Evolutionary conservation across 2,797 vertebrate species (phyloP).

Genomic region (Sebastes matsubarae): DNA sequence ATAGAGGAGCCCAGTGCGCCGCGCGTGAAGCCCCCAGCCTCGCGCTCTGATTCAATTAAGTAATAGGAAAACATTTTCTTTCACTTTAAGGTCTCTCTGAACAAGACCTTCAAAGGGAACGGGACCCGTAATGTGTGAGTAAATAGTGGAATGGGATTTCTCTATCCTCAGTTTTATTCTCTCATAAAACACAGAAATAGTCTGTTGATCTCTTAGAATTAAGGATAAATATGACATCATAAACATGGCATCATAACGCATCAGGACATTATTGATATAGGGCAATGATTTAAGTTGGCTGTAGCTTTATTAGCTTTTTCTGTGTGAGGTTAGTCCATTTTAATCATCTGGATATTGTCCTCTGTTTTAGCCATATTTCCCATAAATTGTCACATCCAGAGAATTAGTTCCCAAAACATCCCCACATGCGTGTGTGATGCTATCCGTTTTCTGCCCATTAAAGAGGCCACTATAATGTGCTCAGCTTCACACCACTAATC

Average conservation of each 20-base stretch:
- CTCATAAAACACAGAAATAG: neutral
- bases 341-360: neutral
- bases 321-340: neutral
- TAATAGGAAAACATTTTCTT: conserved; percentile 99
- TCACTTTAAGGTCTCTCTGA: conserved; percentile 94
- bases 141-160: conserved; percentile 59
- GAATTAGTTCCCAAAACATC: conserved; percentile 38
- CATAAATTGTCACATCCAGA: conserved; percentile 8
- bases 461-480: conserved; percentile 63
- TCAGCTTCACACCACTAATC: conserved; percentile 69
- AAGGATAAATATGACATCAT: neutral
- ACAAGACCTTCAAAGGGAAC: conserved; percentile 90
- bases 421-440: conserved; percentile 61
- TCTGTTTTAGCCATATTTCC: neutral
- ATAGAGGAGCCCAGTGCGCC: conserved; percentile 94
- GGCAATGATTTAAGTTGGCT: neutral
- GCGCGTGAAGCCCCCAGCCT: conserved; percentile 96
- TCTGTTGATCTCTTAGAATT: neutral
- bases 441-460: conserved; percentile 65
- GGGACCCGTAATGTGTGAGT: conserved; percentile 63
- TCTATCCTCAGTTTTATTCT: neutral
- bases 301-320: neutral
- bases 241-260: neutral
- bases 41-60: conserved; percentile 98
- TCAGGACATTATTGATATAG: neutral